Base-by-base conservation (phyloP, 2,888 invertebrate genomes). In the Lacanobia oleracea region DNA sequence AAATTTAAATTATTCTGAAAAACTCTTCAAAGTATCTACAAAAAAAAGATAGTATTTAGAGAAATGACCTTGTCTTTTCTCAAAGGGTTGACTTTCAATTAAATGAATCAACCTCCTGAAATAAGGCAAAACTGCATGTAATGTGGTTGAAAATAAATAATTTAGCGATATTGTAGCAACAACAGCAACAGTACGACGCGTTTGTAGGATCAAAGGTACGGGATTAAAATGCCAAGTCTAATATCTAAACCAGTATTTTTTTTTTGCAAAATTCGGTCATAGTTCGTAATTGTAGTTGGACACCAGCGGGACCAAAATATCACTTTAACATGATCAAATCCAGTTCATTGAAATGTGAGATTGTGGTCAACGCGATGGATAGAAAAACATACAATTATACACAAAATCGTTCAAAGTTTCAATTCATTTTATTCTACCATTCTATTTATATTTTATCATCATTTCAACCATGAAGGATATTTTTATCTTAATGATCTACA, bases 401-500 rank as follows among this genome's bases (percentile, higher is more conserved):
- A 65, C 2, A 23, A 72, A 56, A 56, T 43, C 9, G 23, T 45
- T 21, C 33, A 33, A 33, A 33, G 33, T 33, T 33, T 6, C 4
- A 33, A 33, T 75, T 12, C 7, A 12, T 33, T n/a, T 50, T 18
- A 33, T 27, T 2, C 3, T 27, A 27, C 27, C 27, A 2, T 27
- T 27, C 27, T 27, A 27, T 27, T 27, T 27, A 1, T 27, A 27
- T 27, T 27, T 27, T 27, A 27, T 3, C 27, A 27, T 3, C 27
- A 27, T 43, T 56, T 64, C n/a, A 61, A 40, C 9, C 43, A 53
- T 54, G 8, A 63, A 60, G 40, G 45, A 40, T 66, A 43, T 70
- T 66, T 57, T 77, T 63, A 81, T 79, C 83, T 74, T 54, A 72
- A 79, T 72, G 60, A 77, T 79, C 71, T 66, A 72, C 62, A 68